A percentile compares a stretch with the other conserved stretches of the same genome.
Evolutionary conservation across 2,113 vertebrate genomes (phyloP).

Genomic region (Vidua macroura): DNA sequence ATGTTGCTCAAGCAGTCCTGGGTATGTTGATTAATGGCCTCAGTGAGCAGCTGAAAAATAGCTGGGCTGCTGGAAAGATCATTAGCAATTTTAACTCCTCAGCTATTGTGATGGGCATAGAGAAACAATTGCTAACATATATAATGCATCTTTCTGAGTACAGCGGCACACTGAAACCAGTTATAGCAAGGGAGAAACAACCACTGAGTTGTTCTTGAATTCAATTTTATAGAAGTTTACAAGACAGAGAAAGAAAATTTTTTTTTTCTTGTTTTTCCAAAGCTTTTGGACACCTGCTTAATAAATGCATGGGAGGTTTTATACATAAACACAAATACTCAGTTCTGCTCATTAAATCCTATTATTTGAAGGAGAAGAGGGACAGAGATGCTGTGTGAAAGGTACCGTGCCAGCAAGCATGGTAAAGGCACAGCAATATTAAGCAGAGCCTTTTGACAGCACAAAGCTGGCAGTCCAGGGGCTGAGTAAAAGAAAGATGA

Average conservation of each 20-base stretch:
- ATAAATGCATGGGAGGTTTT: not conserved
- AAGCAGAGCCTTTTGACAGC: not conserved
- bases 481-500: not conserved
- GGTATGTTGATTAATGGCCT: constrained; percentile 78
- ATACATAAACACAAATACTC: not conserved
- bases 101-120: not conserved
- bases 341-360: not conserved
- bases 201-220: not conserved
- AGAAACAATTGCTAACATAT: constrained; percentile 5
- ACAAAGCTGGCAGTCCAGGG: not conserved
- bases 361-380: not conserved
- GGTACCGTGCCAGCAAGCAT: fast-evolving
- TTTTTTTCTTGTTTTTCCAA: not conserved
- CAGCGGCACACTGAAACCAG: not conserved
- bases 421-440: not conserved
- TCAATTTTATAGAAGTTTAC: not conserved
- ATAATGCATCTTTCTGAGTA: not conserved
- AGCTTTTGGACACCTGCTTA: not conserved
- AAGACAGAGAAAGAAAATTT: not conserved
- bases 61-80: constrained; percentile 68
- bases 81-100: constrained; percentile 58
- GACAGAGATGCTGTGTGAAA: not conserved
- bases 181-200: not conserved
- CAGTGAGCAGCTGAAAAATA: constrained; percentile 50
- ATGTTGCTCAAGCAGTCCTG: constrained; percentile 63